These are phyloP conservation scores for Sebastes schlegelii DNA, from an alignment of 2,113 vertebrate genomes.

Conservation along the genomic window DNA sequence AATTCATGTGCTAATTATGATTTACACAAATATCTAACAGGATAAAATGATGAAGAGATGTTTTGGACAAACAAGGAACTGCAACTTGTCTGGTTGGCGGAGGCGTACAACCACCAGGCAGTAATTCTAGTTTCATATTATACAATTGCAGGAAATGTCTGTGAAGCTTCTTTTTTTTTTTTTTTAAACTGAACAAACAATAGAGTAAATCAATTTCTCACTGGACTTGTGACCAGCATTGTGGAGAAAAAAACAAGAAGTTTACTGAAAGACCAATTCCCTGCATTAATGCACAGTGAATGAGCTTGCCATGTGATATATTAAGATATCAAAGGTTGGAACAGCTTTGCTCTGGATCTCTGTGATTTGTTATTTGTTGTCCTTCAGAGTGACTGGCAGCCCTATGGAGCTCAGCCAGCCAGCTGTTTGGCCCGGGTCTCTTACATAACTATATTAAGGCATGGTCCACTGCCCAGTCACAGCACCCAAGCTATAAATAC, in stretches of 20 bases:
- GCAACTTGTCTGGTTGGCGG: no score
- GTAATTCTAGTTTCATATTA: neutral
- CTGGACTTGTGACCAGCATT: conserved; percentile 1
- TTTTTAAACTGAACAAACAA: conserved; percentile 5
- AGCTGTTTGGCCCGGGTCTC: conserved; percentile 70
- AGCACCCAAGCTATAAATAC: conserved; percentile 79
- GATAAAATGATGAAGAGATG: no score
- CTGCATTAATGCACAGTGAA: neutral
- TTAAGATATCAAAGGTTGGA: neutral
- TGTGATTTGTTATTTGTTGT: conserved; percentile 28
- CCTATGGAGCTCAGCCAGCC: conserved; percentile 35
- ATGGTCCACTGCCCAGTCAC: conserved; percentile 62
- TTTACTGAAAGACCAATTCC: conserved; percentile 3
- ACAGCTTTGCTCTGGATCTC: neutral
- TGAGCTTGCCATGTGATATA: neutral
- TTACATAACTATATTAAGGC: conserved; percentile 85
- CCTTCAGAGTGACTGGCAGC: conserved; percentile 41
- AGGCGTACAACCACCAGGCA: no score
- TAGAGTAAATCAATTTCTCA: conserved; percentile 46
- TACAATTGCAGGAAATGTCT: conserved; percentile 54
- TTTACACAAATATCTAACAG: no score
- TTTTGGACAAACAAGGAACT: no score
- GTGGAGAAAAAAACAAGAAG: conserved; percentile 5
- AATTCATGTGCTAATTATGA: no score
- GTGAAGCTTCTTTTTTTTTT: conserved; percentile 2